A percentile compares a stretch with the other conserved stretches of the same genome.
These are phyloP conservation scores for Xyrauchen texanus DNA, from an alignment of 2,113 vertebrate species.

Conservation along the genomic window DNA sequence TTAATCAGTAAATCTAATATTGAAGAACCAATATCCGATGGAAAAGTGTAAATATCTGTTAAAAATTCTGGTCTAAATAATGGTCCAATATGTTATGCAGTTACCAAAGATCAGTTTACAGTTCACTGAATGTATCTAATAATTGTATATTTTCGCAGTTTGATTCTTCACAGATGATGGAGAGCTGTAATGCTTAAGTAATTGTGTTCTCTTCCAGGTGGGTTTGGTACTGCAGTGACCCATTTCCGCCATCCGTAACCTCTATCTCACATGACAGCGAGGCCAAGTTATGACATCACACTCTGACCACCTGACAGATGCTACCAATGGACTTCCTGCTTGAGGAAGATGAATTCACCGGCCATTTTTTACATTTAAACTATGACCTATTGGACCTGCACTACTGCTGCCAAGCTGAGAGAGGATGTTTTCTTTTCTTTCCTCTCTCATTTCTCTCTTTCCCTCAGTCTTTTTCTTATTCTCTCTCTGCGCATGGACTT, in stretches of 20 bases:
- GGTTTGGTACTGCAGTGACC: slow-evolving; percentile 95
- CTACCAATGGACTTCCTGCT: slow-evolving; percentile 69
- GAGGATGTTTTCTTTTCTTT: slow-evolving; percentile 43
- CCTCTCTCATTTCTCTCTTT: neutral
- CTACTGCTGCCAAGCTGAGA: slow-evolving; percentile 71
- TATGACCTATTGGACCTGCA: slow-evolving; percentile 77
- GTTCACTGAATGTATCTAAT: too few relatives aligned
- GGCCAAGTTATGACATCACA: slow-evolving; percentile 66
- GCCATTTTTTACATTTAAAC: slow-evolving; percentile 60
- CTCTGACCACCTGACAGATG: slow-evolving; percentile 70
- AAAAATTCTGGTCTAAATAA: neutral
- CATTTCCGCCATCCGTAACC: slow-evolving; percentile 28
- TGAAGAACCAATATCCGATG: too few relatives aligned
- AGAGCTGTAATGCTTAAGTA: too few relatives aligned
- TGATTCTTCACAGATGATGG: too few relatives aligned
- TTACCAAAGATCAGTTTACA: neutral
- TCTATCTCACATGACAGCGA: slow-evolving; percentile 61
- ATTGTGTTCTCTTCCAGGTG: slow-evolving; percentile 72
- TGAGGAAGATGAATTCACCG: slow-evolving; percentile 68
- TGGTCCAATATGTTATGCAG: neutral
- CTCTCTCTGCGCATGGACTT: slow-evolving; percentile 69
- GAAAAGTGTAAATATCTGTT: neutral
- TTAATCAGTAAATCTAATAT: too few relatives aligned
- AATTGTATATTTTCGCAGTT: too few relatives aligned
- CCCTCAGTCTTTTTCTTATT: slow-evolving; percentile 31